Conservation (phyloP, 2,113 vertebrate species). For the Limnothrissa miodon region DNA sequence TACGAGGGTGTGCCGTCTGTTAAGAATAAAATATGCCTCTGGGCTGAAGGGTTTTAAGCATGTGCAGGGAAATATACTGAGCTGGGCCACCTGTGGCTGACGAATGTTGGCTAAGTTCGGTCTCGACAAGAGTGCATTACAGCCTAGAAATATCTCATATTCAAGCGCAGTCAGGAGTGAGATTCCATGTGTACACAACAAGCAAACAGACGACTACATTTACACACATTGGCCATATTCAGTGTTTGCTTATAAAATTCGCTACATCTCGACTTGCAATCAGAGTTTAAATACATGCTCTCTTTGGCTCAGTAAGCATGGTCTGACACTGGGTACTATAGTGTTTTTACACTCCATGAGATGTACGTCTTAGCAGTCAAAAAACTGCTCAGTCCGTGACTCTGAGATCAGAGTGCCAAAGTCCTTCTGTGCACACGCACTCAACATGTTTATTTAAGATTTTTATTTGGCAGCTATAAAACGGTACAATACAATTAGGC, state of each 20-base stretch:
- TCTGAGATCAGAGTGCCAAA: not conserved
- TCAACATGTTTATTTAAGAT: constrained; percentile 8
- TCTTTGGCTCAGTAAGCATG: not conserved
- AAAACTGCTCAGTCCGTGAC: not conserved
- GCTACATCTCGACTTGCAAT: not conserved
- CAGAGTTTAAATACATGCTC: not conserved
- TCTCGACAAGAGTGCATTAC: constrained; percentile 4
- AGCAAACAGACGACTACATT: not conserved
- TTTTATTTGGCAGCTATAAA: not conserved
- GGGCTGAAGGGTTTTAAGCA: not conserved
- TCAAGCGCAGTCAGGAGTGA: not conserved
- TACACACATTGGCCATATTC: not conserved
- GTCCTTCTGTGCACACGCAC: not conserved
- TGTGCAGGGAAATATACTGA: constrained; percentile 17
- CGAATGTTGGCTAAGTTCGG: not conserved
- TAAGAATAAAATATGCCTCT: constrained; percentile 5
- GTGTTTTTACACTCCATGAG: not conserved
- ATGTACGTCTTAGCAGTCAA: not conserved
- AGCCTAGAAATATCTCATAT: not conserved
- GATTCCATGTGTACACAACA: not conserved
- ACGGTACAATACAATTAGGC: constrained; percentile 16
- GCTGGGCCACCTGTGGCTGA: constrained; percentile 17
- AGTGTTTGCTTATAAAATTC: not conserved
- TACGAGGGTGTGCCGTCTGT: constrained; percentile 8
- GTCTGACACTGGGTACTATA: not conserved